Conservation (phyloP, 2,888 invertebrate genomes). For the Sphaeridia pumilis region DNA sequence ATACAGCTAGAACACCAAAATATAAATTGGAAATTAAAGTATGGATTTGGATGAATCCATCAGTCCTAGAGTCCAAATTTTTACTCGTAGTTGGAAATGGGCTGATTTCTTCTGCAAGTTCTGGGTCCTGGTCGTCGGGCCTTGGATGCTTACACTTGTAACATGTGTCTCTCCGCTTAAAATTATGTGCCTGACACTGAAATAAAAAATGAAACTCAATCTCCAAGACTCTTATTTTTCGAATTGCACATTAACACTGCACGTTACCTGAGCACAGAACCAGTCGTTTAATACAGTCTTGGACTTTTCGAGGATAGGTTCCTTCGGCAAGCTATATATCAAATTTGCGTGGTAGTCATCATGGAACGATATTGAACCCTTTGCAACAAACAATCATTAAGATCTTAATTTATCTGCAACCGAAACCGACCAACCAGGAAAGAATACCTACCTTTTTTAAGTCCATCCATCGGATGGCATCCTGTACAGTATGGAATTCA, state of each 20-base stretch:
- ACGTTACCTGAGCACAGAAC: constrained; percentile 39
- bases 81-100: constrained; percentile 70
- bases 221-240: too few species aligned
- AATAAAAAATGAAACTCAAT: too few species aligned
- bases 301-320: constrained; percentile 37
- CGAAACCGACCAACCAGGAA: too few species aligned
- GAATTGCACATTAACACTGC: too few species aligned
- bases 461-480: constrained; percentile 85
- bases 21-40: not conserved
- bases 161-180: constrained; percentile 83
- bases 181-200: constrained; percentile 92
- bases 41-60: too few species aligned
- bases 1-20: constrained; percentile 49
- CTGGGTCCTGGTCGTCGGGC: constrained; percentile 71
- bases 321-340: constrained; percentile 63
- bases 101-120: constrained; percentile 72
- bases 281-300: constrained; percentile 38
- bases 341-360: constrained; percentile 60
- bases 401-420: too few species aligned
- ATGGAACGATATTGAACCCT: constrained; percentile 60
- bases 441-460: constrained; percentile 82
- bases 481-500: constrained; percentile 78
- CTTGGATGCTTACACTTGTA: constrained; percentile 85
- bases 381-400: too few species aligned
- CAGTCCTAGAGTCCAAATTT: too few species aligned